A percentile compares a stretch with the other conserved stretches of the same genome.
phyloP scores from a whole-genome alignment of 2,113 vertebrate species.

The Phrynosoma blainvillii region DNA sequence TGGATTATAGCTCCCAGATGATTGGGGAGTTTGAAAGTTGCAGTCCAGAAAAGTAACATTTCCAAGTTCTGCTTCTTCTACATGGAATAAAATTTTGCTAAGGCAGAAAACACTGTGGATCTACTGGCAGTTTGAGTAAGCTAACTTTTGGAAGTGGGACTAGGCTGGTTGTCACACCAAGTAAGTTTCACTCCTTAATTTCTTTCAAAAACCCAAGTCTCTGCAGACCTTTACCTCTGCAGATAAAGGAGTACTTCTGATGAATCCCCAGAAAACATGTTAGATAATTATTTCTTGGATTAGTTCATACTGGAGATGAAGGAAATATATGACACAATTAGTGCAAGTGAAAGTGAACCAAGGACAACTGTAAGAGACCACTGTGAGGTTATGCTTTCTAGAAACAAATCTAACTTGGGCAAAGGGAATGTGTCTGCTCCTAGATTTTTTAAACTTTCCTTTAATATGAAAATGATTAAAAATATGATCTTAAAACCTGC shows the following conservation, averaged over 20 bases:
- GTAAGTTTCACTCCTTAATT: constrained; percentile 52
- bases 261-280: no score
- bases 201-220: not conserved
- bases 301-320: no score
- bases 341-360: not conserved
- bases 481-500: not conserved
- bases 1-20: no score
- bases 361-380: not conserved
- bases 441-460: no score
- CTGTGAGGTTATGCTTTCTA: not conserved
- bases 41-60: no score
- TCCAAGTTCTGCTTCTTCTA: no score
- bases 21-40: no score
- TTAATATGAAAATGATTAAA: no score
- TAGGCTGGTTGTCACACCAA: constrained; percentile 46
- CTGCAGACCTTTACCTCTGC: no score
- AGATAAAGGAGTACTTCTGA: no score
- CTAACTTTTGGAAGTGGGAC: constrained; percentile 57
- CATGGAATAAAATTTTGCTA: constrained; percentile 46
- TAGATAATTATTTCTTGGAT: no score
- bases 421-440: not conserved
- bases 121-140: constrained; percentile 1
- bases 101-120: constrained; percentile 33
- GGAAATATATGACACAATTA: not conserved
- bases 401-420: not conserved